A percentile compares a stretch with the other conserved stretches of the same genome.
Evolutionary conservation across 2,888 invertebrate species (phyloP).

Genomic region (Candidula unifasciata): DNA sequence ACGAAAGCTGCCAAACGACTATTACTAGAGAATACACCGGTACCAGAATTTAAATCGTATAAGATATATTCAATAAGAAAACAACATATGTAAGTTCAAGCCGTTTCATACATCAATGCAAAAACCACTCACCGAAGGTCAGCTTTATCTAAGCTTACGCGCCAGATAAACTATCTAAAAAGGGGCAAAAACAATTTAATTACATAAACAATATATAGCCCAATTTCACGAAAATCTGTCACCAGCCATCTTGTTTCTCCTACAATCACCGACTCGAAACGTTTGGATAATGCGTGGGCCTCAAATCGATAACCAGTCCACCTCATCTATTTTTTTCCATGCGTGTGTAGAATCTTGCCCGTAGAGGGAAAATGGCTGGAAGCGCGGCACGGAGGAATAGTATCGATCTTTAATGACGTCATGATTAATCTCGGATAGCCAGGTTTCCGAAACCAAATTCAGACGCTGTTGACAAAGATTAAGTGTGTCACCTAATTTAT

Average conservation of each 20-base stretch:
- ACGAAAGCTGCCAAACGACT: no score
- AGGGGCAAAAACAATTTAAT: neutral
- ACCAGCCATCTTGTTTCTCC: constrained; percentile 2
- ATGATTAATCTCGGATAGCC: constrained; percentile 14
- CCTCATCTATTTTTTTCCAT: neutral
- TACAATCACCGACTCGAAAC: neutral
- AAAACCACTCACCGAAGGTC: neutral
- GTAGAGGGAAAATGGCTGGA: neutral
- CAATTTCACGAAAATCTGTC: neutral
- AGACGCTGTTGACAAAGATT: neutral
- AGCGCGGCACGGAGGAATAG: neutral
- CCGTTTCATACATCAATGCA: neutral
- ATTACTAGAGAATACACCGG: no score
- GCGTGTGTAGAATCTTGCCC: constrained; percentile 13
- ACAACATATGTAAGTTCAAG: neutral
- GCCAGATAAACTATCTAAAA: neutral
- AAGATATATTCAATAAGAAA: no score
- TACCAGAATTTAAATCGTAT: no score
- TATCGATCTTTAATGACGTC: constrained; percentile 25
- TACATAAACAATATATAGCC: neutral
- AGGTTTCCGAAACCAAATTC: neutral
- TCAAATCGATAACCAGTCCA: constrained; percentile 12
- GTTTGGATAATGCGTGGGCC: neutral
- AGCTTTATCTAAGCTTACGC: neutral
- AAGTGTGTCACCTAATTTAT: no score